These are phyloP conservation scores for Leptopilina clavipes DNA, from an alignment of 1,140 invertebrate genomes.

Conservation along the genomic window DNA sequence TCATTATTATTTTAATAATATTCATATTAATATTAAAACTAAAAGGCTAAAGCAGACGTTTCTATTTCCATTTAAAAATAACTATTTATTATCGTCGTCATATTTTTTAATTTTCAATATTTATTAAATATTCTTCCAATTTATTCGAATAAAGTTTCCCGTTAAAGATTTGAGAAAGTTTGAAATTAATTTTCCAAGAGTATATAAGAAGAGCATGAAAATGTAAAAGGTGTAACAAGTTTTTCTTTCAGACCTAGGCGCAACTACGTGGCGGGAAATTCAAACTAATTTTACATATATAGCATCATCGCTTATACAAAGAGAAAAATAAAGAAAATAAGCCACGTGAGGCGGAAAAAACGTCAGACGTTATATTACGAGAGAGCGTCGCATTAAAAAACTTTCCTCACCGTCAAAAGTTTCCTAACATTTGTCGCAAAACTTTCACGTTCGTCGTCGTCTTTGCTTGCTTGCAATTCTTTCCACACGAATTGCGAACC, in stretches of 20 bases:
- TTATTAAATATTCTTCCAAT: neutral
- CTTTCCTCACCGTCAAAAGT: slow-evolving; percentile 46
- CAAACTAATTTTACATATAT: slow-evolving; percentile 16
- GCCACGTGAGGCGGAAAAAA: neutral
- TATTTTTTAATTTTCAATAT: slow-evolving; percentile 10
- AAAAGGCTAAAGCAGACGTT: too few species aligned
- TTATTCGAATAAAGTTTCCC: neutral
- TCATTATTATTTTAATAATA: too few species aligned
- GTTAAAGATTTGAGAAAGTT: slow-evolving; percentile 3
- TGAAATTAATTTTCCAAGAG: too few species aligned
- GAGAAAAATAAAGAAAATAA: slow-evolving; percentile 34
- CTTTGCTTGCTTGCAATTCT: slow-evolving; percentile 45
- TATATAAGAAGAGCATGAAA: slow-evolving; percentile 20
- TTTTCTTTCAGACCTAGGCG: neutral
- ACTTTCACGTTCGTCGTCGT: slow-evolving; percentile 40
- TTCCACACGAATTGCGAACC: slow-evolving; percentile 33
- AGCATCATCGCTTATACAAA: slow-evolving; percentile 1
- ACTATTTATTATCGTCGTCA: neutral
- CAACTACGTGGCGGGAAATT: neutral
- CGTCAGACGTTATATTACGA: neutral
- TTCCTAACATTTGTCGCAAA: slow-evolving; percentile 38
- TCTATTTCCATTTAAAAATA: too few species aligned
- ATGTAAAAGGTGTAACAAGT: slow-evolving; percentile 2
- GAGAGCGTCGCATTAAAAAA: slow-evolving; percentile 56
- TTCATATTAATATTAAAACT: too few species aligned